Percentiles rank a stretch among this genome's conserved stretches.
These are phyloP conservation scores for Thereva unica DNA, from an alignment of 2,888 invertebrate species.

Conservation along the genomic window DNA sequence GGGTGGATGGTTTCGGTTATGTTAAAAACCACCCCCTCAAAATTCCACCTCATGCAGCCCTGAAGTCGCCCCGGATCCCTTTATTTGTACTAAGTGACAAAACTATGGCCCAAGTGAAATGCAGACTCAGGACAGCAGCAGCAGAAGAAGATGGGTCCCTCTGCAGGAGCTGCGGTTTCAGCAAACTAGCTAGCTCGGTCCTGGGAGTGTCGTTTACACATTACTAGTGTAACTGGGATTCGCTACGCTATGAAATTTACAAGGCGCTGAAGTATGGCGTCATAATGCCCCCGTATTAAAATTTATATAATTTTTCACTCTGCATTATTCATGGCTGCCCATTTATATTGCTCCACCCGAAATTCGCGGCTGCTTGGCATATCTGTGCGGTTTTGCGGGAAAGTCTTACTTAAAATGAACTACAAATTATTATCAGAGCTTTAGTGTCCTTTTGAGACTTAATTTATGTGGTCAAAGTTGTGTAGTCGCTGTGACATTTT, in stretches of 20 bases:
- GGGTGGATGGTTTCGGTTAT: no score
- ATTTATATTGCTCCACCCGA: slow-evolving; percentile 17
- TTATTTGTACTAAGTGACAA: no score
- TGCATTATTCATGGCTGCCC: slow-evolving; percentile 31
- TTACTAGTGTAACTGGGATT: slow-evolving; percentile 7
- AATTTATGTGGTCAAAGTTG: slow-evolving; percentile 30
- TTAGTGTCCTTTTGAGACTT: slow-evolving; percentile 19
- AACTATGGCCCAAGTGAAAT: no score
- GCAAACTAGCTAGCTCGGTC: slow-evolving; percentile 5
- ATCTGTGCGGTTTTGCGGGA: no score
- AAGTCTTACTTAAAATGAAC: no score
- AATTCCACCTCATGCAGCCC: no score
- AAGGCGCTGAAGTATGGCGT: slow-evolving; percentile 23
- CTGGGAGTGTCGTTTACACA: slow-evolving; percentile 21
- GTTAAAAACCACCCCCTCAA: no score
- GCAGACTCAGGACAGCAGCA: slow-evolving; percentile 1
- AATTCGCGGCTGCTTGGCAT: slow-evolving; percentile 10
- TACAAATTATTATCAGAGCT: neutral
- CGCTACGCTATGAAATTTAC: no score
- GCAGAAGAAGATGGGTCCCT: neutral
- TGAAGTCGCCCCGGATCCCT: no score
- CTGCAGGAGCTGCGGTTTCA: no score
- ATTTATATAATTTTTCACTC: slow-evolving; percentile 33
- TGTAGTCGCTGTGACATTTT: slow-evolving; percentile 22
- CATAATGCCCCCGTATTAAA: slow-evolving; percentile 30